phyloP scores from a whole-genome alignment of 1,140 invertebrate species.

The Chrysoperla carnea region DNA sequence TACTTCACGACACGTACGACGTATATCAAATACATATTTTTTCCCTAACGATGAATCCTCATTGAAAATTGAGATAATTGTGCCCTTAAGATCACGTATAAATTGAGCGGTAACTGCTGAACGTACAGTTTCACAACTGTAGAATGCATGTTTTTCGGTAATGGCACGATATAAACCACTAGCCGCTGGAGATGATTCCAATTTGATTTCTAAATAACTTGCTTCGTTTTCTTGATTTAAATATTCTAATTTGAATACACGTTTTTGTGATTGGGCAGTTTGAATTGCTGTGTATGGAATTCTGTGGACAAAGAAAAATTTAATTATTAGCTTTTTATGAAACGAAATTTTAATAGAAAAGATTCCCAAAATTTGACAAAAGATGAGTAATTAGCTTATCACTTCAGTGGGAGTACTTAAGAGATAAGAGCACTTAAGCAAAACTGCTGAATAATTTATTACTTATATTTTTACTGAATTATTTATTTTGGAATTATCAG shows the following conservation, averaged over 20 bases:
- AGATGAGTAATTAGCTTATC: no score
- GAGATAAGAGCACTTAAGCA: no score
- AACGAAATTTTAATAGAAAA: neutral
- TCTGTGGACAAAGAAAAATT: constrained; percentile 28
- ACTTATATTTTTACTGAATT: no score
- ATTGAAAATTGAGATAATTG: constrained; percentile 81
- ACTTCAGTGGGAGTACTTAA: no score
- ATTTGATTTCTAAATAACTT: constrained; percentile 55
- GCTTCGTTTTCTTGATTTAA: constrained; percentile 48
- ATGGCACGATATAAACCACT: constrained; percentile 71
- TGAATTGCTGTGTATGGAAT: constrained; percentile 71
- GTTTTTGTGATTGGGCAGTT: constrained; percentile 54
- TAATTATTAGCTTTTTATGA: constrained; percentile 1
- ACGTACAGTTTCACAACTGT: constrained; percentile 76
- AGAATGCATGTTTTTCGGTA: constrained; percentile 81
- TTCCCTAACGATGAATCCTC: constrained; percentile 72
- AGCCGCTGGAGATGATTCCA: constrained; percentile 58
- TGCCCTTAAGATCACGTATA: constrained; percentile 76
- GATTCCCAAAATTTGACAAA: neutral
- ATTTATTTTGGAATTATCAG: no score
- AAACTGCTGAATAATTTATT: no score
- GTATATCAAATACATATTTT: constrained; percentile 78
- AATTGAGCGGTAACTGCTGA: constrained; percentile 75
- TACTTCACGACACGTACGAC: constrained; percentile 69
- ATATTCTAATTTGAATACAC: constrained; percentile 58